A percentile compares a stretch with the other conserved stretches of the same genome.
phyloP scores from a whole-genome alignment of 2,888 invertebrate genomes.

The Drosophila gaucha region DNA sequence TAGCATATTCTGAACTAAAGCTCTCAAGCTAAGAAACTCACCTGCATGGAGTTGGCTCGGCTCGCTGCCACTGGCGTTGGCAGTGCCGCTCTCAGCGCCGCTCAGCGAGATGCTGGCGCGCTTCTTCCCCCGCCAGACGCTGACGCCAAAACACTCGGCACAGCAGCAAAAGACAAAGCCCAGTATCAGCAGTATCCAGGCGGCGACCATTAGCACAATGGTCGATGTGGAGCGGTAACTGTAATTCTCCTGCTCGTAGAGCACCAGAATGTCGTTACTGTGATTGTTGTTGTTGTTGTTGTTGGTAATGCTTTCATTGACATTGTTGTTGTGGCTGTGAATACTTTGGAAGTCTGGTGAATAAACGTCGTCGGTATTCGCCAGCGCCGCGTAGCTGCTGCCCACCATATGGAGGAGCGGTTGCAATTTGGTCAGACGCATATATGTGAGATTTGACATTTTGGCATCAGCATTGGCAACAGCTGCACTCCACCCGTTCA shows the following conservation, averaged over 20 bases:
- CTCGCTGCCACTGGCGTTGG: conserved; percentile 24
- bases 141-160: conserved; percentile 79
- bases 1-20: conserved; percentile 22
- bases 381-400: conserved; percentile 52
- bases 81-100: conserved; percentile 40
- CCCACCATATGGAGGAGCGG: conserved; percentile 60
- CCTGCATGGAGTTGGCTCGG: conserved; percentile 50
- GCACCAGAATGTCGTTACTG: conserved; percentile 64
- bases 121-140: conserved; percentile 70
- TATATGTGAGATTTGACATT: conserved; percentile 73
- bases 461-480: conserved; percentile 34
- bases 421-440: conserved; percentile 60
- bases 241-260: conserved; percentile 68
- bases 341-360: conserved; percentile 24
- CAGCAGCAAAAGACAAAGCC: conserved; percentile 83
- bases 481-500: conserved; percentile 18
- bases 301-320: conserved; percentile 23
- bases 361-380: conserved; percentile 48
- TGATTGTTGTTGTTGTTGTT: conserved; percentile 42
- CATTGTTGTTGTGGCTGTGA: conserved; percentile 5
- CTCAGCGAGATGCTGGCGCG: conserved; percentile 45
- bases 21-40: conserved; percentile 52
- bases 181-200: conserved; percentile 81
- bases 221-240: conserved; percentile 72
- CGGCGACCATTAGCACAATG: conserved; percentile 81